phyloP scores from a whole-genome alignment of 1,140 invertebrate species.

The Epicauta chinensis region DNA sequence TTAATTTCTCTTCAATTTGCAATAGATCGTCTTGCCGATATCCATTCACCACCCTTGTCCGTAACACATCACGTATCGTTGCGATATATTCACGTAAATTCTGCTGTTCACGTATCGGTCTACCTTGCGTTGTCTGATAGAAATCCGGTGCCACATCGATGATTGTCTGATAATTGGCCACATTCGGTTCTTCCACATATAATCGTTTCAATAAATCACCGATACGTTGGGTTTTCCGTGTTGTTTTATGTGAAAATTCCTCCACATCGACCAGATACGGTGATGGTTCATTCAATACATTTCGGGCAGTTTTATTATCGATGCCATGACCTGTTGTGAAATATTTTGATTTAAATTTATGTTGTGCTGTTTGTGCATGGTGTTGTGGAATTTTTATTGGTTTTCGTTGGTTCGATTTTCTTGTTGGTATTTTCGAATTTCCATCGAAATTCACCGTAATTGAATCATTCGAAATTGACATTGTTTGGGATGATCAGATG shows the following conservation, averaged over 20 bases:
- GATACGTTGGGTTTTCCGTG: slow-evolving; percentile 25
- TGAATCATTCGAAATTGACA: no score
- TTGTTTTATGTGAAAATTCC: slow-evolving; percentile 33
- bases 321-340: slow-evolving; percentile 32
- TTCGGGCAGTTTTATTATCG: slow-evolving; percentile 25
- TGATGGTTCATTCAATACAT: slow-evolving; percentile 30
- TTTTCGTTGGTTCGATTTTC: background rate
- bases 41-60: slow-evolving; percentile 50
- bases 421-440: background rate
- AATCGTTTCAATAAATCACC: slow-evolving; percentile 38
- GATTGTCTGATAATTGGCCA: slow-evolving; percentile 42
- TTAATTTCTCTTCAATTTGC: slow-evolving; percentile 53
- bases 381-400: slow-evolving; percentile 2
- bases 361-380: slow-evolving; percentile 4
- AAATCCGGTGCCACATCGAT: slow-evolving; percentile 56
- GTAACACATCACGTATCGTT: slow-evolving; percentile 49
- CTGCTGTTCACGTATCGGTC: slow-evolving; percentile 43
- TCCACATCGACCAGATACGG: slow-evolving; percentile 38
- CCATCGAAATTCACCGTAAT: no score
- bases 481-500: no score
- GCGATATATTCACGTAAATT: slow-evolving; percentile 50
- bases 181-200: slow-evolving; percentile 32
- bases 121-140: slow-evolving; percentile 51
- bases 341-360: slow-evolving; percentile 26
- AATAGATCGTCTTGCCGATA: slow-evolving; percentile 54